Evolutionary conservation across 2,113 vertebrate genomes (phyloP), one percentile per base, ranked within the genome.

Genomic region (Furnarius figulus): DNA sequence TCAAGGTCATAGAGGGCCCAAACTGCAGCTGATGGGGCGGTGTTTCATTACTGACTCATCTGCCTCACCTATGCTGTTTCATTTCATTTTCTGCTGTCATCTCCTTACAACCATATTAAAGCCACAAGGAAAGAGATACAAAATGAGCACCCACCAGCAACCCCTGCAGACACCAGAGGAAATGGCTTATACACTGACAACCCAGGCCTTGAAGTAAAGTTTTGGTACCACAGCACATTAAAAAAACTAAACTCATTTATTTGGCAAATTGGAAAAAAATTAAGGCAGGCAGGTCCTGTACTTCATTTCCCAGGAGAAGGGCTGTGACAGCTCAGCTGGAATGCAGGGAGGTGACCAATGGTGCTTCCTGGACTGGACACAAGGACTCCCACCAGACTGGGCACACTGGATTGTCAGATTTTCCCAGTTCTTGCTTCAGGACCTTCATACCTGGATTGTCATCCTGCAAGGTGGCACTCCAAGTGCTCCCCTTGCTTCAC

Each of bases 181-280:
- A 72, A 63, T 1, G 21, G 39, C 5, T 75, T 12, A 3, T 2
- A 4, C 52, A 37, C 53, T 33, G n/a, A 12, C 8, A n/a, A 55
- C 31, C 30, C 62, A 17, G 47, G 1, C 62, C 47, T 11, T 3
- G 15, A 63, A 76, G 65, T 22, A 7, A 73, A 77, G 89, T 3
- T 44, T 52, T 8, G 18, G 49, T 9, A 30, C 55, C 59, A 56
- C 50, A 59, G 42, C 20, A 58, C 39, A 8, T 55, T 90, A 65
- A 14, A 76, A 91, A 87, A 85, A 63, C 40, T 55, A 47, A 87
- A 67, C 79, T 72, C 39, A 56, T 97, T 96, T 97, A 95, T 97
- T 96, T 55, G 68, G 31, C 68, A 81, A 47, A 50, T 79, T 17
- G 74, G 72, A 70, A 73, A 80, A 90, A 44, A 19, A 31, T 90